A percentile compares a stretch with the other conserved stretches of the same genome.
phyloP scores from a whole-genome alignment of 2,797 vertebrate genomes.

The Coranthus polyacanthus region DNA sequence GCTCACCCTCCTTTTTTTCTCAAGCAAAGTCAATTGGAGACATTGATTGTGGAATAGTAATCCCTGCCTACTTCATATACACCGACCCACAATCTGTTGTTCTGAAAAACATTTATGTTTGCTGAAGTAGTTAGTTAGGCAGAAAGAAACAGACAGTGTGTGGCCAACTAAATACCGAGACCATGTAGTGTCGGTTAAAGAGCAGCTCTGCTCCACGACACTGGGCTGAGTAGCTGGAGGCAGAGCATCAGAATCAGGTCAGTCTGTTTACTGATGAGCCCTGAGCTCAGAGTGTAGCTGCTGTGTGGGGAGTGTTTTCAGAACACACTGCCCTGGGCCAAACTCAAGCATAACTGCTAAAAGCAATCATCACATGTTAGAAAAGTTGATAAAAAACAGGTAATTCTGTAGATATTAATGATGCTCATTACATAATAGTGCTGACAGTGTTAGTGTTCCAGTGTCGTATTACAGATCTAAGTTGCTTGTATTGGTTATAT shows the following conservation, averaged over 20 bases:
- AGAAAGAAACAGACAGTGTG: conserved; percentile 40
- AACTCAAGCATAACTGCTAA: conserved; percentile 55
- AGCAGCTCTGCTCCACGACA: conserved; percentile 55
- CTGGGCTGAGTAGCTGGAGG: conserved; percentile 62
- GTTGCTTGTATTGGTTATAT: too few relatives aligned
- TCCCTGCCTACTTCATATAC: conserved; percentile 56
- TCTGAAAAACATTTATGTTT: conserved; percentile 56
- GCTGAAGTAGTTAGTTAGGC: conserved; percentile 22
- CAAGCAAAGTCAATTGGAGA: conserved; percentile 28
- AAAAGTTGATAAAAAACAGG: conserved; percentile 52
- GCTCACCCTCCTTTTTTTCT: conserved; percentile 23
- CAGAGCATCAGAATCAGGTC: conserved; percentile 70
- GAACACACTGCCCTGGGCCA: conserved; percentile 44
- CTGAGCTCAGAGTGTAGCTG: conserved; percentile 57
- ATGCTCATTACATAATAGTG: conserved; percentile 23
- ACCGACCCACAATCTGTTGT: conserved; percentile 38
- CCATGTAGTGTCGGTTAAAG: conserved; percentile 55
- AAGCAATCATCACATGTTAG: conserved; percentile 54
- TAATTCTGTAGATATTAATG: conserved; percentile 37
- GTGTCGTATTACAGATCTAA: conserved; percentile 4
- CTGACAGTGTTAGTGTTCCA: conserved; percentile 9
- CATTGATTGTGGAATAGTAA: conserved; percentile 63
- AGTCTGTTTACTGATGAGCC: conserved; percentile 74
- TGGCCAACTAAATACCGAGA: conserved; percentile 53
- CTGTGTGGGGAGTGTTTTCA: conserved; percentile 51